Evolutionary conservation across 2,888 invertebrate genomes (phyloP).

Genomic region (Ophion slaviceki): DNA sequence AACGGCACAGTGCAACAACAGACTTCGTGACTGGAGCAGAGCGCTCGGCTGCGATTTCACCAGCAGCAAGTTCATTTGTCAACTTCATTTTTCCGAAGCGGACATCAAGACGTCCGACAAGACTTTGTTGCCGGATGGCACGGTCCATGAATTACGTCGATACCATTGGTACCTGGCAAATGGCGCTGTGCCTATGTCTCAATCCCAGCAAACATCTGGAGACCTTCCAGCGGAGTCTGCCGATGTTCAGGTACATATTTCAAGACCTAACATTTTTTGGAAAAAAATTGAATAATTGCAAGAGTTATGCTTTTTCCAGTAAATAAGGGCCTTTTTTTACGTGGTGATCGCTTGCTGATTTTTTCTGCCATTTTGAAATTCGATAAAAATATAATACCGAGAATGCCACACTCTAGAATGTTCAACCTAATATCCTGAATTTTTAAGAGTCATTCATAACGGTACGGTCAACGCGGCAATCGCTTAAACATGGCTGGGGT

Average conservation of each 20-base stretch:
- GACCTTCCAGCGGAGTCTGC: background rate
- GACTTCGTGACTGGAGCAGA: background rate
- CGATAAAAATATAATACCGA: too few relatives aligned
- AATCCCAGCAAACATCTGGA: background rate
- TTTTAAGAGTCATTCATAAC: too few relatives aligned
- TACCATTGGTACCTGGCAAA: background rate
- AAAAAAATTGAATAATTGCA: too few relatives aligned
- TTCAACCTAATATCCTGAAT: too few relatives aligned
- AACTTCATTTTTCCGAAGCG: background rate
- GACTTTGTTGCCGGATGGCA: background rate
- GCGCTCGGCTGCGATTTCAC: background rate
- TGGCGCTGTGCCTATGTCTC: background rate
- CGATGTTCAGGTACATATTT: background rate
- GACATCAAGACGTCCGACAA: background rate
- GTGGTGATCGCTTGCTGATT: too few relatives aligned
- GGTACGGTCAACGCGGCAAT: too few relatives aligned
- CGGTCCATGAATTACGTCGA: background rate
- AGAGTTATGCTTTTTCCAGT: too few relatives aligned
- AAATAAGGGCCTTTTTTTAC: too few relatives aligned
- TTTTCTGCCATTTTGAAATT: too few relatives aligned
- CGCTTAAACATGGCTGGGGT: too few relatives aligned
- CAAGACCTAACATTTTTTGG: too few relatives aligned
- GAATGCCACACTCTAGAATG: too few relatives aligned
- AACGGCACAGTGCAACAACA: background rate
- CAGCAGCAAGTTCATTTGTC: background rate